A percentile compares a stretch with the other conserved stretches of the same genome.
Evolutionary conservation across 2,113 vertebrate species (phyloP).

Genomic region (Mellivora capensis): DNA sequence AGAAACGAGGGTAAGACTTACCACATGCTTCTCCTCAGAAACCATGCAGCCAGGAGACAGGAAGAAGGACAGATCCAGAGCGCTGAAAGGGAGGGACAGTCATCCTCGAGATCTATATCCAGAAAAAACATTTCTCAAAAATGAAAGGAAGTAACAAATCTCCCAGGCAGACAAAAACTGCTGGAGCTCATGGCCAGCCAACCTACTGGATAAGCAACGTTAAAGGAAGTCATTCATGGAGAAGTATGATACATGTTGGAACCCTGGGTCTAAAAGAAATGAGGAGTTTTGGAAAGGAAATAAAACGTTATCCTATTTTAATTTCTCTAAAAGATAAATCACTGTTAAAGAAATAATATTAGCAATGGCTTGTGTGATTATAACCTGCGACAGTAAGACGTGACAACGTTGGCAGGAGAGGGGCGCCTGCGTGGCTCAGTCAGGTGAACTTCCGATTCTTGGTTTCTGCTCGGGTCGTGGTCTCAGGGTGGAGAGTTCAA

Average conservation of each 20-base stretch:
- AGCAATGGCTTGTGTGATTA: background rate
- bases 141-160: background rate
- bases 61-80: background rate
- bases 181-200: background rate
- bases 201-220: background rate
- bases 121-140: background rate
- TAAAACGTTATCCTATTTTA: background rate
- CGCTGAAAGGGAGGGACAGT: background rate
- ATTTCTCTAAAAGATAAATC: background rate
- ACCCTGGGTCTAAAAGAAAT: background rate
- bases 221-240: background rate
- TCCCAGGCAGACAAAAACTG: background rate
- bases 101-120: background rate
- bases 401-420: background rate
- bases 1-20: background rate
- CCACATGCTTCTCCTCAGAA: background rate
- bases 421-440: background rate
- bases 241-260: background rate
- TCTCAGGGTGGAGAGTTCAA: background rate
- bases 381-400: background rate
- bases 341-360: background rate
- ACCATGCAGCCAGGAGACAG: background rate
- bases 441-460: background rate
- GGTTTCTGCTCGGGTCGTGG: background rate
- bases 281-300: background rate